A percentile compares a stretch with the other conserved stretches of the same genome.
Conservation (phyloP, 2,113 vertebrate species). For the Atlantisia rogersi region DNA sequence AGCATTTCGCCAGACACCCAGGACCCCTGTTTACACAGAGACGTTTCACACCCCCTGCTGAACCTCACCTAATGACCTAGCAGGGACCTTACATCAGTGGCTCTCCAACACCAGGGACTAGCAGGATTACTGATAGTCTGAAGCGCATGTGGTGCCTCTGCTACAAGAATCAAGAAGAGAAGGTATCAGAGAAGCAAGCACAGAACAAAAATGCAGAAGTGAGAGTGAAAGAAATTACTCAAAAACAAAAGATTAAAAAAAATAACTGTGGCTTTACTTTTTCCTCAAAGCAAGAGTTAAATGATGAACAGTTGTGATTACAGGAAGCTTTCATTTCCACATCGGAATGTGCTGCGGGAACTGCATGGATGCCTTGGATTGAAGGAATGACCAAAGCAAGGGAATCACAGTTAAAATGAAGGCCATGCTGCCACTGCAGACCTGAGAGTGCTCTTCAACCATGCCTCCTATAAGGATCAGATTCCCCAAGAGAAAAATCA, state of each 20-base stretch:
- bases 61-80: not conserved
- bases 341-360: not conserved
- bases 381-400: not conserved
- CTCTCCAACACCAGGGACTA: not conserved
- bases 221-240: not conserved
- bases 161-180: not conserved
- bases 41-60: not conserved
- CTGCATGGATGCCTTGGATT: not conserved
- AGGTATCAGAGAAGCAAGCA: not conserved
- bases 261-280: not conserved
- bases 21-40: not conserved
- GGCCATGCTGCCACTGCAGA: not conserved
- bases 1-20: not conserved
- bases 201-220: not conserved
- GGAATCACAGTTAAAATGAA: not conserved
- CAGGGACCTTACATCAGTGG: fast-evolving
- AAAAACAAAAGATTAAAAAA: not conserved
- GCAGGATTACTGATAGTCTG: not conserved
- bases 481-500: not conserved
- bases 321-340: not conserved
- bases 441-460: not conserved
- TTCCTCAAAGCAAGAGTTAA: not conserved
- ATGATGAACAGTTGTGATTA: not conserved
- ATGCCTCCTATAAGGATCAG: not conserved
- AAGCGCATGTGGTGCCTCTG: not conserved